Percentiles rank a stretch among this genome's conserved stretches.
phyloP scores from a whole-genome alignment of 2,113 vertebrate species.

The Pipa parva region DNA sequence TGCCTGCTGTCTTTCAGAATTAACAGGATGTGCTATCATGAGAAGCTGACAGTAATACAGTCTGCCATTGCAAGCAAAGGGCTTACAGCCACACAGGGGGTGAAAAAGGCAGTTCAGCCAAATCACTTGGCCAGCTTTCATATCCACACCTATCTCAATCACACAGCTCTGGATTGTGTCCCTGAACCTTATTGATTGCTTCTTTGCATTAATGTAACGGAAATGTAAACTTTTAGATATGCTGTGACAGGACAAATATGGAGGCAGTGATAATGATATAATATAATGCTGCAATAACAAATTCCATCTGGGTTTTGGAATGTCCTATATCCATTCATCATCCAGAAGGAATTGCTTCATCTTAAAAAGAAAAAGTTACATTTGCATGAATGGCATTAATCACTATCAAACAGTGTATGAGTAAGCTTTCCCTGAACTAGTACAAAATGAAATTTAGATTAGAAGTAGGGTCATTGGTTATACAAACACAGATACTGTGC shows the following conservation, averaged over 20 bases:
- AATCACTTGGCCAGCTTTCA: conserved; percentile 14
- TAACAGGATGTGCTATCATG: conserved; percentile 23
- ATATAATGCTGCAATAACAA: conserved; percentile 14
- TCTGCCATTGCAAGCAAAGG: conserved; percentile 15
- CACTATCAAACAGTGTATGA: too few relatives aligned
- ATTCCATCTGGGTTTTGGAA: conserved; percentile 33
- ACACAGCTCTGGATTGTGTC: conserved; percentile 27
- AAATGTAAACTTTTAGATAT: conserved; percentile 32
- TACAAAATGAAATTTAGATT: too few relatives aligned
- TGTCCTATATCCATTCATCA: conserved; percentile 11
- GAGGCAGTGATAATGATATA: conserved; percentile 32
- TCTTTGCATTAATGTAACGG: conserved; percentile 36
- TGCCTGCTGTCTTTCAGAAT: conserved; percentile 36
- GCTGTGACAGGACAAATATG: conserved; percentile 29
- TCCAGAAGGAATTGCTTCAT: background rate
- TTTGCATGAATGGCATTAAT: too few relatives aligned
- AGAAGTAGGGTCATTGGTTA: too few relatives aligned
- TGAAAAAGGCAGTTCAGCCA: conserved; percentile 13
- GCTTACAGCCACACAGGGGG: conserved; percentile 12
- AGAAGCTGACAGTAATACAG: conserved; percentile 19
- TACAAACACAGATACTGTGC: too few relatives aligned
- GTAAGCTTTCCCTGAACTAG: too few relatives aligned
- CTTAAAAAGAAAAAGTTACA: too few relatives aligned
- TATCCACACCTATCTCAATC: conserved; percentile 34
- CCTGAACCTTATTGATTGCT: conserved; percentile 38